phyloP scores from a whole-genome alignment of 2,888 invertebrate genomes.

The Synanthedon formicaeformis region DNA sequence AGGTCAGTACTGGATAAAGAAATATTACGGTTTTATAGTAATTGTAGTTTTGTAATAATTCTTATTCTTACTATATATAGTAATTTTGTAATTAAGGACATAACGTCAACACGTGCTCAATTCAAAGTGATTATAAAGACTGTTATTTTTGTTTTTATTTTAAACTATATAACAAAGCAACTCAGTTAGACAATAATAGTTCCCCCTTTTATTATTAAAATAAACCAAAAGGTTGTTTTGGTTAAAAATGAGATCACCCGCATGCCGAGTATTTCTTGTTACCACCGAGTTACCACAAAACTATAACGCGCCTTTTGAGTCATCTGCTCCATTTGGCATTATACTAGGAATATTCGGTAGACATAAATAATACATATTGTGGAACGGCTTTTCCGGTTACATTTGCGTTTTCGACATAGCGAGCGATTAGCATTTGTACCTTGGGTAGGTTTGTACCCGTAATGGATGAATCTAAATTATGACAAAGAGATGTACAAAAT shows the following conservation, averaged over 20 bases:
- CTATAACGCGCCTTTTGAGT: constrained; percentile 26
- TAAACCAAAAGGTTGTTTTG: background rate
- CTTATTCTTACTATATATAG: too few relatives aligned
- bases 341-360: background rate
- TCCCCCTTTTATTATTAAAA: background rate
- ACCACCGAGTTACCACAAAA: background rate
- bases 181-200: background rate
- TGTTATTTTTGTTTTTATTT: too few relatives aligned
- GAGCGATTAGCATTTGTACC: too few relatives aligned
- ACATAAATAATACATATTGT: background rate
- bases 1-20: too few relatives aligned
- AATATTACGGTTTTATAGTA: too few relatives aligned
- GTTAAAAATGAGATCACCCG: constrained; percentile 44
- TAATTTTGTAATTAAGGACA: too few relatives aligned
- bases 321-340: constrained; percentile 10
- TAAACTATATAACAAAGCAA: background rate
- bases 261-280: constrained; percentile 22
- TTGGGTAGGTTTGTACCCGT: too few relatives aligned
- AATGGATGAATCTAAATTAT: too few relatives aligned
- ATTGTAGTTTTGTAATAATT: too few relatives aligned
- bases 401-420: background rate
- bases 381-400: background rate
- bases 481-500: too few relatives aligned
- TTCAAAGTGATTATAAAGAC: too few relatives aligned
- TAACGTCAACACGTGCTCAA: too few relatives aligned